Evolutionary conservation across 2,797 vertebrate genomes (phyloP).

Genomic region (Platalea minor): DNA sequence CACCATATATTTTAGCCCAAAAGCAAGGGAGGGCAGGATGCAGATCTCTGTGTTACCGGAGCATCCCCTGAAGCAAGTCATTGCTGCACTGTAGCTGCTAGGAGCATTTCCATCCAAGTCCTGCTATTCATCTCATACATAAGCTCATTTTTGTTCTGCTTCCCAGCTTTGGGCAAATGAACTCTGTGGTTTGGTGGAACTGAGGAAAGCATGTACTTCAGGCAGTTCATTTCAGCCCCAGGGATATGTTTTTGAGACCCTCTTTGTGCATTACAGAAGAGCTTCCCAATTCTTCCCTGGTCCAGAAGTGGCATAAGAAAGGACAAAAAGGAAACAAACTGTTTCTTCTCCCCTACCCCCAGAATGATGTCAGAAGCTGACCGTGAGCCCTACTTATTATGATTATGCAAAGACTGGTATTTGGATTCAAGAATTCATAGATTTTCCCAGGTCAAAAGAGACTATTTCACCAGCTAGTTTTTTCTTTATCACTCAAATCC

Average conservation of each 20-base stretch:
- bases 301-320: not conserved
- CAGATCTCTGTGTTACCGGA: not conserved
- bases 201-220: not conserved
- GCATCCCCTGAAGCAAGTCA: not conserved
- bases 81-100: not conserved
- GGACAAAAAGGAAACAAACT: not conserved
- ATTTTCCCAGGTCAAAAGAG: not conserved
- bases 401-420: not conserved
- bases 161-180: not conserved
- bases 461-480: not conserved
- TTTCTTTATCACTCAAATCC: not conserved
- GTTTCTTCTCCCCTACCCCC: not conserved
- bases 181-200: not conserved
- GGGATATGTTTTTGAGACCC: not conserved
- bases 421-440: not conserved
- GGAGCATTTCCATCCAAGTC: not conserved
- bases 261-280: not conserved
- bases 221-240: not conserved
- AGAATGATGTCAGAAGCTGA: not conserved
- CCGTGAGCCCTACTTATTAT: not conserved
- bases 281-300: not conserved
- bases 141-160: not conserved
- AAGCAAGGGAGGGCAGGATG: not conserved
- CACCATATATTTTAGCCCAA: fast-evolving
- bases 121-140: not conserved